Conservation (phyloP, 2,797 vertebrate species). For the Oophaga sylvatica region DNA sequence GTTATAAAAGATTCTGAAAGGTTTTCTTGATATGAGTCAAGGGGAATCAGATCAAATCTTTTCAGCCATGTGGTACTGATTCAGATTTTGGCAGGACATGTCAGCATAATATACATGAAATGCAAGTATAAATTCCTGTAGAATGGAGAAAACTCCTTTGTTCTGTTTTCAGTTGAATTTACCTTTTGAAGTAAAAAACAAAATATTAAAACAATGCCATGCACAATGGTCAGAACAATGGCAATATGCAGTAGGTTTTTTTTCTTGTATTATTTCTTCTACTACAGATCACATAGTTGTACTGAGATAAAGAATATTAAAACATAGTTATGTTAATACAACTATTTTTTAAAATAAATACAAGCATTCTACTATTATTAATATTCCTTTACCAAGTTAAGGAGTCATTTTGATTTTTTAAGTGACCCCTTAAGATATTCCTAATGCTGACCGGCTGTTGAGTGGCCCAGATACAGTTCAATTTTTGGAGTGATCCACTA, state of each 20-base stretch:
- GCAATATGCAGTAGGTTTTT: background rate
- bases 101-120: constrained; percentile 15
- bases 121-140: constrained; percentile 31
- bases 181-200: background rate
- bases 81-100: constrained; percentile 53
- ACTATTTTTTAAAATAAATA: background rate
- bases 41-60: constrained; percentile 46
- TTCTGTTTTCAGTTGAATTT: background rate
- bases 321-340: background rate
- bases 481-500: no score
- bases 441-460: no score
- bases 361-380: no score
- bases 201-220: background rate
- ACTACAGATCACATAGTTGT: background rate
- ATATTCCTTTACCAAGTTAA: no score
- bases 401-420: no score
- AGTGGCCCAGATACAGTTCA: no score
- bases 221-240: background rate
- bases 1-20: constrained; percentile 41
- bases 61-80: constrained; percentile 57
- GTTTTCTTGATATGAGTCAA: constrained; percentile 58
- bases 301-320: background rate
- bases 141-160: constrained; percentile 17
- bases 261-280: background rate
- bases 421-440: no score